phyloP scores from a whole-genome alignment of 2,888 invertebrate genomes.

The Glomeris marginata region DNA sequence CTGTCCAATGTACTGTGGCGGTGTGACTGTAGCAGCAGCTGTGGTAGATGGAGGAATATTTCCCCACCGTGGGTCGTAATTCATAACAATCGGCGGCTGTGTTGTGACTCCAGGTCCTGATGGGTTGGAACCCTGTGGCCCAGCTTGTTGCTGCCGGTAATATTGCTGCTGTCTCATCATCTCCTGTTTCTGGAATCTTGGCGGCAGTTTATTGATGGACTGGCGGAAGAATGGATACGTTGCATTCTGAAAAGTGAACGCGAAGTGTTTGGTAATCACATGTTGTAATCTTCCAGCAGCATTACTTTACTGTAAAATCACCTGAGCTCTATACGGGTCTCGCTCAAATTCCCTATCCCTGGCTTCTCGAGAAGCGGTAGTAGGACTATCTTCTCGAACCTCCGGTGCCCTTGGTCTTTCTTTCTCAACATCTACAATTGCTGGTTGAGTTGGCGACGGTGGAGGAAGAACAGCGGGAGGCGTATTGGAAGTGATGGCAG shows the following conservation, averaged over 20 bases:
- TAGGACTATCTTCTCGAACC: too few relatives aligned
- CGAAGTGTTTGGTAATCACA: background rate
- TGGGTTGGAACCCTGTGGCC: conserved; percentile 2
- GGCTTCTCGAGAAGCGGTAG: conserved; percentile 9
- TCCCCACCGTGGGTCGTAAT: conserved; percentile 21
- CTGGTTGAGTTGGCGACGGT: background rate
- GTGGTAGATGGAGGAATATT: conserved; percentile 17
- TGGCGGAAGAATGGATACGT: conserved; percentile 39
- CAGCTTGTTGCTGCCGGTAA: conserved; percentile 17
- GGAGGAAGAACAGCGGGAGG: too few relatives aligned
- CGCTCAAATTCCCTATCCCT: conserved; percentile 11
- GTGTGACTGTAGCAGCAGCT: conserved; percentile 9
- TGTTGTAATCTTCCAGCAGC: background rate
- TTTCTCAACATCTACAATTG: background rate
- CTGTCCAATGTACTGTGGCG: conserved; percentile 17
- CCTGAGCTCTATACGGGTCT: conserved; percentile 20
- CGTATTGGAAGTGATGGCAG: too few relatives aligned
- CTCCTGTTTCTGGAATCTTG: conserved; percentile 66
- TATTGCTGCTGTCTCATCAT: conserved; percentile 37
- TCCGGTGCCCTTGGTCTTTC: background rate
- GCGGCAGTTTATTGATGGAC: conserved; percentile 70
- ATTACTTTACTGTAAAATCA: background rate
- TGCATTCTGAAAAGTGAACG: background rate
- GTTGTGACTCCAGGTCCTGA: conserved; percentile 14
- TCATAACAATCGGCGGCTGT: conserved; percentile 18